Conservation (phyloP, 1,140 invertebrate genomes). For the Anoplophora glabripennis region DNA sequence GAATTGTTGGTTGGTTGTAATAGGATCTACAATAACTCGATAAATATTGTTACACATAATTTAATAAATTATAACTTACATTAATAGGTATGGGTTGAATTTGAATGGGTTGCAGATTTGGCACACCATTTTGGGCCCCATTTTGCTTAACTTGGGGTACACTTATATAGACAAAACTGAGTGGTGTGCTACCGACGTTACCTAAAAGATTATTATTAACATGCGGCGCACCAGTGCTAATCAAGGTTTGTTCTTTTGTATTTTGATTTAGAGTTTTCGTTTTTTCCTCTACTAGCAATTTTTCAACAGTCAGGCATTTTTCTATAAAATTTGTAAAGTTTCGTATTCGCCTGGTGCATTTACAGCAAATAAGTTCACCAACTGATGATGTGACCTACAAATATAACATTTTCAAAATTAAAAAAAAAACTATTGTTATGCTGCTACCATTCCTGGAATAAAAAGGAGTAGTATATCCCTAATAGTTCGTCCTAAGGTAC, state of each 20-base stretch:
- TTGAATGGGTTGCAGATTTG: not conserved
- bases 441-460: not conserved
- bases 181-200: not conserved
- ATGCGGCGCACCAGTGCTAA: not conserved
- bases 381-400: not conserved
- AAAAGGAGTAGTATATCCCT: constrained; percentile 54
- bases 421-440: not conserved
- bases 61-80: too few relatives aligned
- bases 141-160: not conserved
- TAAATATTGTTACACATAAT: too few relatives aligned
- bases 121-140: not conserved
- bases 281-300: not conserved
- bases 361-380: not conserved
- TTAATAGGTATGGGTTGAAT: not conserved
- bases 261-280: not conserved
- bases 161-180: not conserved
- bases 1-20: too few relatives aligned
- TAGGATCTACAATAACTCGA: too few relatives aligned
- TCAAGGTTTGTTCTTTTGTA: not conserved
- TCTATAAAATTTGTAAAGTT: not conserved
- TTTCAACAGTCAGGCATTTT: not conserved
- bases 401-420: not conserved
- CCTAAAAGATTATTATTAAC: not conserved
- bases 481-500: constrained; percentile 84
- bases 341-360: not conserved